Evolutionary conservation across 1,140 invertebrate species (phyloP).

Genomic region (Orius insidiosus): DNA sequence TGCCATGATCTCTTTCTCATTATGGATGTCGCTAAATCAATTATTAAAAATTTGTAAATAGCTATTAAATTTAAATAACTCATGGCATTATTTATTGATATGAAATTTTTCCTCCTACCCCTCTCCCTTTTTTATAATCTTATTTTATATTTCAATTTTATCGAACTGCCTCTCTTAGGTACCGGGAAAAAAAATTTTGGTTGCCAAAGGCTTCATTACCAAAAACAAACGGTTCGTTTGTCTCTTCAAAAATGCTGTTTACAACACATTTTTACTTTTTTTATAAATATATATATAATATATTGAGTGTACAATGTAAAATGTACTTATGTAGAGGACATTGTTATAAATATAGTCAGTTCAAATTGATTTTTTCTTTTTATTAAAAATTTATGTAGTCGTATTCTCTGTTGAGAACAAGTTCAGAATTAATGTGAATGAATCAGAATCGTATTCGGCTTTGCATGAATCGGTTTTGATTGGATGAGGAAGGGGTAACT

Average conservation of each 20-base stretch:
- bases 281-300: conserved; percentile 15
- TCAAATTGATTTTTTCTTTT: conserved; percentile 10
- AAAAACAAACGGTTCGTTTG: too few species aligned
- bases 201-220: too few species aligned
- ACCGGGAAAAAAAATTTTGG: background rate
- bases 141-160: conserved; percentile 10
- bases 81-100: too few species aligned
- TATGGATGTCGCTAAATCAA: too few species aligned
- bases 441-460: conserved; percentile 58
- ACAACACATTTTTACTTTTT: conserved; percentile 9
- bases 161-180: conserved; percentile 4
- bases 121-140: too few species aligned
- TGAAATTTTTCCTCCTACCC: too few species aligned
- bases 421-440: conserved; percentile 32
- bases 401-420: background rate
- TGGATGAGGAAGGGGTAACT: conserved; percentile 57
- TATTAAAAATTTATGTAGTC: background rate
- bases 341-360: conserved; percentile 17
- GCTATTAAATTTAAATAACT: too few species aligned
- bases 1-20: too few species aligned
- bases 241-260: too few species aligned
- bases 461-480: conserved; percentile 60
- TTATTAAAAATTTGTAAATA: too few species aligned
- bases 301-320: conserved; percentile 16
- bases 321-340: conserved; percentile 17